Conservation (phyloP, 2,113 vertebrate species). For the Azemiops feae region DNA sequence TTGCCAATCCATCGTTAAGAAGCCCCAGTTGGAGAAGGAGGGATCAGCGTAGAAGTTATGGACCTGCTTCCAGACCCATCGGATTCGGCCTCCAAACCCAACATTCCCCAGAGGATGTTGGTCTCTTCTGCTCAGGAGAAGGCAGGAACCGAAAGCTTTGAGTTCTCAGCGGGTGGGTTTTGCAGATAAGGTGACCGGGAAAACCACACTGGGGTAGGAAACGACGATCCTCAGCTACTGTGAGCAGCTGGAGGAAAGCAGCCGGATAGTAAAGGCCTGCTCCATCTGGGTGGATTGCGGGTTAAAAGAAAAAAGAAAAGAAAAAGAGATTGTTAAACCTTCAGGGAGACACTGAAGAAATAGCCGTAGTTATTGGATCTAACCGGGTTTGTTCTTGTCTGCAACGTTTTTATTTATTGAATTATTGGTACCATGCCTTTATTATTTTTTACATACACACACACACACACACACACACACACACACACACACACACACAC, state of each 20-base stretch:
- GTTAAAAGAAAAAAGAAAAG: background rate
- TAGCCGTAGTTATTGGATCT: background rate
- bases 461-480: too few relatives aligned
- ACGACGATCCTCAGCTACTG: background rate
- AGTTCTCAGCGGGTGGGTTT: background rate
- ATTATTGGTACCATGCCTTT: background rate
- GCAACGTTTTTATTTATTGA: background rate
- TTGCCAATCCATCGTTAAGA: background rate
- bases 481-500: too few relatives aligned
- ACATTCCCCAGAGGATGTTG: background rate
- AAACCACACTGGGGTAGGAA: background rate
- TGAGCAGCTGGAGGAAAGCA: background rate
- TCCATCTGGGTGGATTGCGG: slow-evolving; percentile 51
- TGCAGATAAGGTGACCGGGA: background rate
- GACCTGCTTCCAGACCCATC: background rate
- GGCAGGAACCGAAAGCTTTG: background rate
- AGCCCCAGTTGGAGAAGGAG: background rate
- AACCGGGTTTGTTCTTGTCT: background rate
- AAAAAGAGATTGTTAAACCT: too few relatives aligned
- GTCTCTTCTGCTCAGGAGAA: background rate
- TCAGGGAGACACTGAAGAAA: rapidly evolving
- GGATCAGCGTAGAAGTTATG: background rate
- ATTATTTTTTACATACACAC: background rate
- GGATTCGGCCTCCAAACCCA: background rate
- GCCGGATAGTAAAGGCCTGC: slow-evolving; percentile 54